A percentile compares a stretch with the other conserved stretches of the same genome.
These are phyloP conservation scores for Gari tellinella DNA, from an alignment of 2,888 invertebrate species.

Conservation along the genomic window DNA sequence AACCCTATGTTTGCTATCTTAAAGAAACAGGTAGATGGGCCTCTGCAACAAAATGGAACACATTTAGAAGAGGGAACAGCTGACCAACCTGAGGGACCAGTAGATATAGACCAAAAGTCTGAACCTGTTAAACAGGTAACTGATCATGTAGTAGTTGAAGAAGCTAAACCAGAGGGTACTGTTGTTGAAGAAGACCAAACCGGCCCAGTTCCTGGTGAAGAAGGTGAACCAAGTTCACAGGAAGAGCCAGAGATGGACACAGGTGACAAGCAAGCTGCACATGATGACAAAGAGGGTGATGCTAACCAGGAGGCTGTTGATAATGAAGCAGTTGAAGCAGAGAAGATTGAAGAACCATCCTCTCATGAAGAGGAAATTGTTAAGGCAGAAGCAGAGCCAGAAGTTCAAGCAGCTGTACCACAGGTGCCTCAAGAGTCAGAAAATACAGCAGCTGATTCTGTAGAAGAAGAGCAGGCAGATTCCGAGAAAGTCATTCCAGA, in stretches of 20 bases:
- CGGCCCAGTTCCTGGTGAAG: not conserved
- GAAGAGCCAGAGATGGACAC: not conserved
- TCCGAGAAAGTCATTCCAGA: not conserved
- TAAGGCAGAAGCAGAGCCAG: not conserved
- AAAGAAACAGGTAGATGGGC: too few relatives aligned
- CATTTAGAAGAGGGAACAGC: not conserved
- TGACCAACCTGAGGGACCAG: not conserved
- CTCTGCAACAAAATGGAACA: too few relatives aligned
- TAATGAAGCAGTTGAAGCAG: not conserved
- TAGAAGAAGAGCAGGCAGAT: not conserved
- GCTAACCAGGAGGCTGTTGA: not conserved
- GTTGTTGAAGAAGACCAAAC: not conserved
- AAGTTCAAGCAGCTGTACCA: not conserved
- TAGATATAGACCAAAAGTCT: not conserved
- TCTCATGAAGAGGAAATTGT: not conserved
- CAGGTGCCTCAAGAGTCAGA: not conserved
- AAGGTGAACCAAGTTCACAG: not conserved
- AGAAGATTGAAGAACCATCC: not conserved
- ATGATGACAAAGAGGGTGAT: not conserved
- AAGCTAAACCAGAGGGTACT: not conserved
- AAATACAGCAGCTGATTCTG: not conserved
- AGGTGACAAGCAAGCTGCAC: not conserved
- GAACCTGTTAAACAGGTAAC: not conserved
- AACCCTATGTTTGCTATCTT: too few relatives aligned
- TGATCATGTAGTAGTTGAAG: not conserved